These are phyloP conservation scores for Palythoa grandis DNA, from an alignment of 92 coral and sea anemone genomes.

Conservation along the genomic window DNA sequence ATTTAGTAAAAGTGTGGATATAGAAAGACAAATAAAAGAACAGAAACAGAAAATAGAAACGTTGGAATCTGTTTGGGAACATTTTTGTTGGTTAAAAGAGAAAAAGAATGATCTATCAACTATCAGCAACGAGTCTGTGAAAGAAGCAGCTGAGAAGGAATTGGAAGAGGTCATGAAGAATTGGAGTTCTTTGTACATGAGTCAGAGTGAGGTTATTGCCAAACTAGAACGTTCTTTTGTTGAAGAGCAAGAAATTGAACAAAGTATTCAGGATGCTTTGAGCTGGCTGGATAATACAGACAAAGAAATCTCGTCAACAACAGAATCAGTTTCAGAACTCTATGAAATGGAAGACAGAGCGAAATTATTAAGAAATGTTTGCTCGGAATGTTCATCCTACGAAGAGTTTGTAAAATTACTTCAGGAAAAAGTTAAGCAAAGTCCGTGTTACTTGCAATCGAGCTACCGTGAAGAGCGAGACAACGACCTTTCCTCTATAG, in stretches of 20 bases:
- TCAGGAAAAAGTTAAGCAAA: slow-evolving; percentile 56
- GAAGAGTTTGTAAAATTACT: slow-evolving; percentile 61
- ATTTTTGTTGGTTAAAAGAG: slow-evolving; percentile 20
- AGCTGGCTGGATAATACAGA: slow-evolving; percentile 69
- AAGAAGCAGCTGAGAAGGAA: slow-evolving; percentile 43
- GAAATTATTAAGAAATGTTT: slow-evolving; percentile 53
- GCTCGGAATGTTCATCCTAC: slow-evolving; percentile 66
- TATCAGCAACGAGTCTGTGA: slow-evolving; percentile 5
- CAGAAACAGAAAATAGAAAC: slow-evolving; percentile 57
- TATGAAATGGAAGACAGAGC: slow-evolving; percentile 61
- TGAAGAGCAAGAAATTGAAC: slow-evolving; percentile 59
- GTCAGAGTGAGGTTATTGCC: slow-evolving; percentile 55
- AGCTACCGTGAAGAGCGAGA: slow-evolving; percentile 56
- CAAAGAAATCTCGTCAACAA: slow-evolving; percentile 56
- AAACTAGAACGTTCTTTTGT: slow-evolving; percentile 58
- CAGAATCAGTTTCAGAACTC: slow-evolving; percentile 53
- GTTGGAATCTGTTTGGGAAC: slow-evolving; percentile 29
- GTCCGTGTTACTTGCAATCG: slow-evolving; percentile 45
- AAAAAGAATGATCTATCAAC: slow-evolving; percentile 8
- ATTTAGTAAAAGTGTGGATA: slow-evolving; percentile 49
- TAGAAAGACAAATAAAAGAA: slow-evolving; percentile 65
- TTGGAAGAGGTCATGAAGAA: slow-evolving; percentile 53
- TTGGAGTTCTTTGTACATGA: slow-evolving; percentile 72
- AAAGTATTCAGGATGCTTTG: slow-evolving; percentile 65
- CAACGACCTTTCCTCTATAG: slow-evolving; percentile 45